These are phyloP conservation scores for Liodrosophila aerea DNA, from an alignment of 2,888 invertebrate genomes.

Conservation along the genomic window DNA sequence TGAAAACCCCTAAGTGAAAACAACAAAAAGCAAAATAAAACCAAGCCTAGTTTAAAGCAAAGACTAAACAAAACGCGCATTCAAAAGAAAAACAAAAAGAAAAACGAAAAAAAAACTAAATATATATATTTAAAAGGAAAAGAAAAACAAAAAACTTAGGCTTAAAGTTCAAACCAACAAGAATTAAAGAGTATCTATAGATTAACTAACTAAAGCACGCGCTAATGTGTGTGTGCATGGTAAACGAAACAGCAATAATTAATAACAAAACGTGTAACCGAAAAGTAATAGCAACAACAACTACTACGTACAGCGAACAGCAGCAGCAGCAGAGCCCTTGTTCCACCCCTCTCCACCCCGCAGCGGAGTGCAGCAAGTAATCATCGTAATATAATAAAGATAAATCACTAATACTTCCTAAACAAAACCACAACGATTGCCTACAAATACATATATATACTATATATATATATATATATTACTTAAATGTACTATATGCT, in stretches of 20 bases:
- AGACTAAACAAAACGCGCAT: slow-evolving; percentile 76
- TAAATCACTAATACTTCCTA: slow-evolving; percentile 78
- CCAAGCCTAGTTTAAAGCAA: slow-evolving; percentile 78
- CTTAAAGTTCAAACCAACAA: slow-evolving; percentile 61
- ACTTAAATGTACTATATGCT: slow-evolving; percentile 65
- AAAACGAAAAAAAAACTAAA: slow-evolving; percentile 10
- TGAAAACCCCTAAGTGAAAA: slow-evolving; percentile 59
- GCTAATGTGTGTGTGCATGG: slow-evolving; percentile 70
- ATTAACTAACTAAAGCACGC: slow-evolving; percentile 49
- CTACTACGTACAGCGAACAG: slow-evolving; percentile 61
- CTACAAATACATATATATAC: slow-evolving; percentile 71
- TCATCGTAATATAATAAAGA: too few relatives aligned
- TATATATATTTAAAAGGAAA: slow-evolving; percentile 38
- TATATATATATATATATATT: slow-evolving; percentile 65
- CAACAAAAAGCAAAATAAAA: slow-evolving; percentile 56
- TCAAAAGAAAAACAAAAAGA: slow-evolving; percentile 63
- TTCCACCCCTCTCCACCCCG: too few relatives aligned
- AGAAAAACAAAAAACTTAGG: slow-evolving; percentile 48
- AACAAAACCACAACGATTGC: slow-evolving; percentile 80
- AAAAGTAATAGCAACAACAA: slow-evolving; percentile 72
- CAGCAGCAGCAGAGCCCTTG: slow-evolving; percentile 29
- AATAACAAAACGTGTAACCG: slow-evolving; percentile 71
- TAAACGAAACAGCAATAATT: slow-evolving; percentile 75
- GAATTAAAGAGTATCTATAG: slow-evolving; percentile 67
- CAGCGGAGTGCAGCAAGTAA: too few relatives aligned